Percentiles rank a stretch among this genome's conserved stretches.
phyloP scores from a whole-genome alignment of 2,797 vertebrate species.

The Poeciliopsis paucimaculata region DNA sequence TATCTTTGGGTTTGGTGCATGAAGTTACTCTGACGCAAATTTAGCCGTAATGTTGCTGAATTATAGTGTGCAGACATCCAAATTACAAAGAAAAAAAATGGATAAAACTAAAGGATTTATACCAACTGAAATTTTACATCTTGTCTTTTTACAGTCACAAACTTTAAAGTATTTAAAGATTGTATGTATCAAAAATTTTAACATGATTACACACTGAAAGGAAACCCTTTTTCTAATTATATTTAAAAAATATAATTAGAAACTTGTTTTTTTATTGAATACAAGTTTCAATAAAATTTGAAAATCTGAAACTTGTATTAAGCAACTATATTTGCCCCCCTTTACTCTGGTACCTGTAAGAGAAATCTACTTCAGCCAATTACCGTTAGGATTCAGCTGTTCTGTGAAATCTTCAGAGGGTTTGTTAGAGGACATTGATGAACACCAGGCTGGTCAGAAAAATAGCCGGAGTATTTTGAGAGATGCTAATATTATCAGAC shows the following conservation, averaged over 20 bases:
- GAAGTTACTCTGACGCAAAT: constrained; percentile 39
- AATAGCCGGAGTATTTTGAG: background rate
- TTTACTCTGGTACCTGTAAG: background rate
- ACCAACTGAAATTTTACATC: background rate
- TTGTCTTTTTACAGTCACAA: background rate
- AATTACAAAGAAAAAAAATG: constrained; percentile 14
- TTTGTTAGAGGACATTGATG: background rate
- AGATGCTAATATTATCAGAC: background rate
- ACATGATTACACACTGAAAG: background rate
- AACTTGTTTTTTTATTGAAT: too few relatives aligned
- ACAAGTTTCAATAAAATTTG: too few relatives aligned
- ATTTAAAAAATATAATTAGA: too few relatives aligned
- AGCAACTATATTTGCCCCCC: background rate
- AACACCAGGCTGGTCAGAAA: background rate
- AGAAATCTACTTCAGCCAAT: background rate
- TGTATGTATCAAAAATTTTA: background rate
- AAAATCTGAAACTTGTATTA: background rate
- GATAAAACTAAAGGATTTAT: background rate
- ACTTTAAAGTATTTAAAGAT: background rate
- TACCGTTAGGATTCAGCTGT: background rate
- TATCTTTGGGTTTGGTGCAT: constrained; percentile 63
- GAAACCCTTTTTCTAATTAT: background rate
- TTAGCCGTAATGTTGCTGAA: constrained; percentile 37
- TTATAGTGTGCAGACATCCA: constrained; percentile 44
- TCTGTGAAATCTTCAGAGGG: background rate